Base-by-base conservation (phyloP, 2,797 vertebrate genomes). In the Pogoniulus pusillus region DNA sequence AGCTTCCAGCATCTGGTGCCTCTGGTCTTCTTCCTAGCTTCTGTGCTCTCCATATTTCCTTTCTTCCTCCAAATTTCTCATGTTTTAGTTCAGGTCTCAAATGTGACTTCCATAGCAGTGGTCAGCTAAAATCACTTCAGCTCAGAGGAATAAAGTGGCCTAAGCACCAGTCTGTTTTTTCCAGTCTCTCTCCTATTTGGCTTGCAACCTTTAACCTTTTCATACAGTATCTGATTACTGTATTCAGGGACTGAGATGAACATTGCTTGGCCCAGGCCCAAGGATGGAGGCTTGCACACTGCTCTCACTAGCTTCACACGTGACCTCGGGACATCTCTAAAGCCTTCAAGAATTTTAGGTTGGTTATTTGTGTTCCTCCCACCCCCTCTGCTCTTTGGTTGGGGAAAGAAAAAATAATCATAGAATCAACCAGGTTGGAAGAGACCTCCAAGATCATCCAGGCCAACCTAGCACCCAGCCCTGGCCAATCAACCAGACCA, bases 151-250 rank as follows among this genome's bases (percentile, higher is more conserved):
- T 22, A 11, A 65, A 75, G 19, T 7, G 13, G 45, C 29, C 66
- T 73, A 77, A 57, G 63, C 27, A 62, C 7, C 17, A 59, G 27
- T 3, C 57, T 73, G 66, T 16, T 91, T 93, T 93, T 86, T 73
- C 57, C 64, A 84, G 32, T 4, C 73, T 63, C 69, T 24, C 29
- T 82, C 57, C 47, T 49, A 4, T 35, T 69, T 75, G 82, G 26
- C 9, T 75, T 53, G 29, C 41, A 49, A 78, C 60, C 73, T 91
- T 89, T 73, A 71, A 83, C 87, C 89, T 96, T 94, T 91, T 7
- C 66, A 27, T n/a, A 62, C 80, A 87, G 49, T 57, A 76, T 85
- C 91, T 68, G 57, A 17, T 93, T 83, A 58, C 91, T 85, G 73
- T 75, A 78, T 68, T 87, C 35, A 54, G 76, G 39, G 76, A 29